Evolutionary conservation across 2,888 invertebrate genomes (phyloP), one percentile per base, ranked within the genome.

Genomic region (Kuschelorhynchus macadamiae): DNA sequence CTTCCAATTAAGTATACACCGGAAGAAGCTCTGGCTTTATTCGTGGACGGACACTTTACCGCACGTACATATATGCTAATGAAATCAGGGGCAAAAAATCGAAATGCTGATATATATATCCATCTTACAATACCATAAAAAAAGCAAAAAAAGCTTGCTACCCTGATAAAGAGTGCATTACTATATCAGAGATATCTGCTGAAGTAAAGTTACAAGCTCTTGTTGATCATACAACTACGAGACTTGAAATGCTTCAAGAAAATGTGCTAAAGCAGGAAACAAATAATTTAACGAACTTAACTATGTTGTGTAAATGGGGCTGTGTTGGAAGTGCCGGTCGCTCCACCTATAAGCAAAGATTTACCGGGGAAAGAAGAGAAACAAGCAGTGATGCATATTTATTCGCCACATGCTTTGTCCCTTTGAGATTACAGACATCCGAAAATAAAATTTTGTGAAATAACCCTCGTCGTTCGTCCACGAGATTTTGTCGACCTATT

Each of bases 21-120:
- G 21, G 50, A 60, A 50, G 60, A 60, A 50, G 50, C 50, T 25
- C 21, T 60, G 7, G 60, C 60, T n/a, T 50, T 50, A n/a, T 60
- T 14, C 36, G 46, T 49, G n/a, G 60, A 50, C 21, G 60, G 60
- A 18, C 33, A 14, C 8, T 60, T 14, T 21, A 60, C 60, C 2
- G 39, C 25, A 49, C 47, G 33, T 25, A 20, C 60, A 11, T 60
- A 60, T 50, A 60, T 50, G 16, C 21, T 50, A 25, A 39, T 39
- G 36, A 12, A 39, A 39, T 36, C 64, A 46, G 9, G 42, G 32
- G 9, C 56, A 64, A 20, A 20, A 46, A 8, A 21, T 14, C 4
- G 18, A 25, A 25, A 25, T 25, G 25, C 25, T 5, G 7, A 25
- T n/a, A n/a, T 25, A 25, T 25, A 3, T 25, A 25, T 7, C 25